Percentiles rank a stretch among this genome's conserved stretches.
These are phyloP conservation scores for Hippocampus abdominalis DNA, from an alignment of 2,113 vertebrate species.

Conservation along the genomic window DNA sequence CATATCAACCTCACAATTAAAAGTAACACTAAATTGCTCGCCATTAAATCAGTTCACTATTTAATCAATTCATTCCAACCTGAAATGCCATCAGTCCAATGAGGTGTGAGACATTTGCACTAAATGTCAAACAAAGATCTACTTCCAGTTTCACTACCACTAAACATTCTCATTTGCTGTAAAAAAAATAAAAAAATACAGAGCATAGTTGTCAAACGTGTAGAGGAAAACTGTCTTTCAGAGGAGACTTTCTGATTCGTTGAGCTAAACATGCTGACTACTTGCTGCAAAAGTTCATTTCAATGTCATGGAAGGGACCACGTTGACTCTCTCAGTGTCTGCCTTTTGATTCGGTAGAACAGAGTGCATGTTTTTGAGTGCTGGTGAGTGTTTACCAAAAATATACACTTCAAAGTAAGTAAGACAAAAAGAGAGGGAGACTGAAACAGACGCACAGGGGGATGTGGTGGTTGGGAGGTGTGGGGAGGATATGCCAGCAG, in stretches of 20 bases:
- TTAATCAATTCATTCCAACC: background rate
- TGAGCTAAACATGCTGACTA: constrained; percentile 3
- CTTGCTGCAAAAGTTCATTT: constrained; percentile 10
- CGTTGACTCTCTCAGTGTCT: constrained; percentile 1
- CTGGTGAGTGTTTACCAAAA: background rate
- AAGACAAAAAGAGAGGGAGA: constrained; percentile 12
- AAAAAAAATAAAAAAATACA: constrained; percentile 3
- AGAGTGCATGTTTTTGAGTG: constrained; percentile 4
- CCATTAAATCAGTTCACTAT: background rate
- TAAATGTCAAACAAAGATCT: constrained; percentile 1
- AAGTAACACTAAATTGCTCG: background rate
- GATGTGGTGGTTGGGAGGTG: background rate
- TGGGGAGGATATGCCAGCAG: constrained; percentile 16
- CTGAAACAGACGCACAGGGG: constrained; percentile 8
- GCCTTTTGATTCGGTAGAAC: background rate
- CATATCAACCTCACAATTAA: constrained; percentile 1
- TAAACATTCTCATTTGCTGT: constrained; percentile 6
- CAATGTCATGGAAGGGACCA: constrained; percentile 1
- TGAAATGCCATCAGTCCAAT: constrained; percentile 1
- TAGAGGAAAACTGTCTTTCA: background rate
- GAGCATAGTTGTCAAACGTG: background rate
- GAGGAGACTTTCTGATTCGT: background rate
- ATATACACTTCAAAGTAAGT: constrained; percentile 5
- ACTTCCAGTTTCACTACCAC: background rate
- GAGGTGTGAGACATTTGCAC: constrained; percentile 4